A percentile compares a stretch with the other conserved stretches of the same genome.
Conservation (phyloP, 2,113 vertebrate genomes). For the human region DNA sequence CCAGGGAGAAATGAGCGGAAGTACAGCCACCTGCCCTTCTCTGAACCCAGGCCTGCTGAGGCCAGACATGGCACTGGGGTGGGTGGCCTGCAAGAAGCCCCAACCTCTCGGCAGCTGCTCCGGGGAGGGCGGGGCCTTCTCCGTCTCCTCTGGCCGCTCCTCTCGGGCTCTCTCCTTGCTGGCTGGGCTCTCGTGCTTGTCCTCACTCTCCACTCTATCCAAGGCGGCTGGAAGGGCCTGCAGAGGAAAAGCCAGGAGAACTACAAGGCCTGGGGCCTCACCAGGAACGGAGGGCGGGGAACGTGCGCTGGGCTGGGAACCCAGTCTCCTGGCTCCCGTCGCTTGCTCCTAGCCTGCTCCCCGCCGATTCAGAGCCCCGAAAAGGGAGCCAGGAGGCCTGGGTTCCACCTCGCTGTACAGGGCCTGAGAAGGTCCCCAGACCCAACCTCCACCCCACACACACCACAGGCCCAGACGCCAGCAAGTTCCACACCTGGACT, state of each 20-base stretch:
- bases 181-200: constrained; percentile 78
- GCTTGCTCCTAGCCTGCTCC: background rate
- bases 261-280: background rate
- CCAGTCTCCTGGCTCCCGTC: rapidly evolving
- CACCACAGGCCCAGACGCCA: background rate
- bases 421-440: background rate
- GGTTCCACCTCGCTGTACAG: background rate
- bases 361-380: rapidly evolving
- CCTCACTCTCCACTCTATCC: constrained; percentile 80
- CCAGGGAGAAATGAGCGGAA: background rate
- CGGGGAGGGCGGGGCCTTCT: constrained; percentile 78
- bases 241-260: background rate
- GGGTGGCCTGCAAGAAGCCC: rapidly evolving
- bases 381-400: background rate
- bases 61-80: rapidly evolving
- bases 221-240: constrained; percentile 25
- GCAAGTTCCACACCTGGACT: constrained; percentile 84
- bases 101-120: constrained; percentile 82
- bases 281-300: rapidly evolving
- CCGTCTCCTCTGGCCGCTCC: constrained; percentile 86
- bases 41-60: background rate
- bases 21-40: background rate
- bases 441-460: background rate
- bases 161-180: constrained; percentile 81
- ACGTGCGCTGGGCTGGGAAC: background rate